phyloP scores from a whole-genome alignment of 2,113 vertebrate species.

The Sterna hirundo region DNA sequence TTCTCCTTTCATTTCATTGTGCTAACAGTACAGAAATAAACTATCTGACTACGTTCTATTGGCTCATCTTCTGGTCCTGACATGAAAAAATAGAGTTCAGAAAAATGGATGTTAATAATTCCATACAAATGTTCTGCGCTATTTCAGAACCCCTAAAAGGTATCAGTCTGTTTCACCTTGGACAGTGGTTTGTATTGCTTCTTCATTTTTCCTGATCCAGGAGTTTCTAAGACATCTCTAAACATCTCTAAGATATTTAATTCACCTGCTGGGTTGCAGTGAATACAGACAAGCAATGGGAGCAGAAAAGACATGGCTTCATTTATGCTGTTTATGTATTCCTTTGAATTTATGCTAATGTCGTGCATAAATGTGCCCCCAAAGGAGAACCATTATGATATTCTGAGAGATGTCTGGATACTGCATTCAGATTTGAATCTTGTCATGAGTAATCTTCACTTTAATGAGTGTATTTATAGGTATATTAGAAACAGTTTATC shows the following conservation, averaged over 20 bases:
- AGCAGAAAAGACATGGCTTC: background rate
- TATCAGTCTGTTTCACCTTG: fast-evolving
- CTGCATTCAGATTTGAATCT: background rate
- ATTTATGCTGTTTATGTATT: background rate
- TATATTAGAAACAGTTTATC: conserved; percentile 2
- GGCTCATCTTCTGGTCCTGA: background rate
- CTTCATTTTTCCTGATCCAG: background rate
- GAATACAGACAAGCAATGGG: background rate
- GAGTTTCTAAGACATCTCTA: background rate
- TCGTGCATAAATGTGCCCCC: background rate
- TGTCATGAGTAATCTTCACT: background rate
- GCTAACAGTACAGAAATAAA: background rate
- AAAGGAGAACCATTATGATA: conserved; percentile 4
- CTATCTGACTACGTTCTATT: background rate
- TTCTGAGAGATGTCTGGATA: conserved; percentile 7
- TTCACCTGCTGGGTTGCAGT: background rate
- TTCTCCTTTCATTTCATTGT: background rate
- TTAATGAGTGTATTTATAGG: conserved; percentile 42
- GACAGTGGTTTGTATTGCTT: background rate
- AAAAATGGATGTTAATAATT: background rate
- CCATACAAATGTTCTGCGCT: background rate
- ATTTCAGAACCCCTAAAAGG: background rate
- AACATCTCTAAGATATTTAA: background rate
- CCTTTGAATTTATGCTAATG: conserved; percentile 2
- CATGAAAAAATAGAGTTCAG: background rate